Evolutionary conservation across 37 sponge, comb jelly and placozoan species (phyloP).

Genomic region (Cliona cf. orientalis): DNA sequence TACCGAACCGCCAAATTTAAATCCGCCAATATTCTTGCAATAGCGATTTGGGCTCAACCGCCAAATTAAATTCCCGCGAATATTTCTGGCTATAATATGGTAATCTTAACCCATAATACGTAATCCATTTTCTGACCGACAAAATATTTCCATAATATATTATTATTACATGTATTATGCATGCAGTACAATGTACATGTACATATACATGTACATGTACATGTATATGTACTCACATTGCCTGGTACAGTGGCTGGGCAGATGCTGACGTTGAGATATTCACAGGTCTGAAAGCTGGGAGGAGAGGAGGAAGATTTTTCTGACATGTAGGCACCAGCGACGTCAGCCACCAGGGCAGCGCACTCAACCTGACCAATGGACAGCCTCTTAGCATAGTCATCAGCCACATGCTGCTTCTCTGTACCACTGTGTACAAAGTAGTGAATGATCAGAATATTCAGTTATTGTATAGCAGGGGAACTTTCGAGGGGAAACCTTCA

Average conservation of each 20-base stretch:
- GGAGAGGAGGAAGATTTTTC: conserved; percentile 6
- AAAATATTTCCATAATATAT: not conserved
- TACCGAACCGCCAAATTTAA: too few species aligned
- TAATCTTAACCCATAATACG: too few species aligned
- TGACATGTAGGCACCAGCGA: conserved; percentile 7
- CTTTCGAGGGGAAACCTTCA: too few species aligned
- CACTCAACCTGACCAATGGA: conserved; percentile 83
- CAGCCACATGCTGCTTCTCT: conserved; percentile 90
- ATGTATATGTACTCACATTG: not conserved
- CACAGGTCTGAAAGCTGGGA: conserved; percentile 59
- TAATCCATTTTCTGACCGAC: too few species aligned
- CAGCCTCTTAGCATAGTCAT: conserved; percentile 94
- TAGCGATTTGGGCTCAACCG: too few species aligned
- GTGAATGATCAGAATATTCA: too few species aligned
- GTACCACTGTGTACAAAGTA: conserved; percentile 60
- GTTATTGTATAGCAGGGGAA: too few species aligned
- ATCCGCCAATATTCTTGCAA: too few species aligned
- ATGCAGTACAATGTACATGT: not conserved
- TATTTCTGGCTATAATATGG: too few species aligned
- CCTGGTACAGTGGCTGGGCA: conserved; percentile 37
- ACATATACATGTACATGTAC: not conserved
- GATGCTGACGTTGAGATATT: conserved; percentile 82
- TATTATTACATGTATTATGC: not conserved
- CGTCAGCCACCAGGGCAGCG: conserved; percentile 15
- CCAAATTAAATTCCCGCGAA: too few species aligned